Base-by-base conservation (phyloP, 2,888 invertebrate species). In the Nomada lathburiana region DNA sequence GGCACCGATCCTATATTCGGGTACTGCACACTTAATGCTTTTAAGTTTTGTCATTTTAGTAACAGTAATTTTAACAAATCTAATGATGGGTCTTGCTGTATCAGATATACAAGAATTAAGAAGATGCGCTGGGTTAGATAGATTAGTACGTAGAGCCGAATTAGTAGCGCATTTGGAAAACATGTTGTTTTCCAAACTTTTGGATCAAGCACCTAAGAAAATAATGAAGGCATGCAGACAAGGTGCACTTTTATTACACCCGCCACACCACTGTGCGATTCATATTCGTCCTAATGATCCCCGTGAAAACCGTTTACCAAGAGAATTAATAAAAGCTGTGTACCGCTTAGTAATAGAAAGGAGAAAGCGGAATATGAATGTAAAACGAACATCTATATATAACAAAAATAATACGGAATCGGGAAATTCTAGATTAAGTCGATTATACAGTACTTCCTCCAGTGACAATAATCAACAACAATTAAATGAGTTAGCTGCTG, bases 241-340 rank as follows among this genome's bases (percentile, higher is more conserved):
- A 87, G 96, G 96, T 36, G 97, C 98, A 0, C 92, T 97, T 42
- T 93, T 98, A n/a, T 95, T 97, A 9, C 96, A 96, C 57, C 96
- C 97, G 0, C 96, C 97, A 3, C 96, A 96, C 90, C 96, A 97
- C 76, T 96, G 97, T 86, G 95, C 96, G 10, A 95, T 97, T 63
- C 96, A 97, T 83, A 96, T 98, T 84, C 95, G 97, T 72, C 98
- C 98, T 0, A 98, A 98, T 90, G 97, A 98, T 93, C 97, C 97
- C 0, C 94, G 97, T 70, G 98, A 98, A 89, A 96, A 95, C 75
- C 95, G 97, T 90, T 94, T 96, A 88, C 97, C 98, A 0, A 96
- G 96, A 90, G 97, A 97, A 62, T 94, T 98, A 72, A 96, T 97
- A 87, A 94, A 96, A 65, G 96, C 96, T 55, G 95, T 97, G 64